These are phyloP conservation scores for Mesopsocus fuscifrons DNA, from an alignment of 2,888 invertebrate species.

Conservation along the genomic window DNA sequence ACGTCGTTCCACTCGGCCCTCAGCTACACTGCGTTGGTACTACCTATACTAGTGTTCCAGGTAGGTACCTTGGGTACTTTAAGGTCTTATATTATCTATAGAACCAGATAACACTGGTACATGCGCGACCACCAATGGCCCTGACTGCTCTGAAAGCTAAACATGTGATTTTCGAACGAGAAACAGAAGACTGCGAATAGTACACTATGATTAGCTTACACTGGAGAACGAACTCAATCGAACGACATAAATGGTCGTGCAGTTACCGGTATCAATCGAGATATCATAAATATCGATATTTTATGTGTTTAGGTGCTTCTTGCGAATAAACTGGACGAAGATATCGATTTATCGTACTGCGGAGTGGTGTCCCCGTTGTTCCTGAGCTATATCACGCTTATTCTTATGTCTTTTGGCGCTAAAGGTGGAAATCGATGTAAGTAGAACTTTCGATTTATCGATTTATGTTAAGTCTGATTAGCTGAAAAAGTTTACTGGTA, in stretches of 20 bases:
- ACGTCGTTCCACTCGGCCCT: constrained; percentile 87
- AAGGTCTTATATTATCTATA: constrained; percentile 12
- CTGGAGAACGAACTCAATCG: no score
- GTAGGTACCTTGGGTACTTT: constrained; percentile 32
- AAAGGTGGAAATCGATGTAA: constrained; percentile 92
- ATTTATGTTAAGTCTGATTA: neutral
- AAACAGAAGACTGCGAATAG: no score
- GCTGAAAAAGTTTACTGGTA: no score
- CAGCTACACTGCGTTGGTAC: constrained; percentile 85
- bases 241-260: no score
- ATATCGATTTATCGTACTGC: constrained; percentile 56
- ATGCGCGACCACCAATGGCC: no score
- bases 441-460: constrained; percentile 22
- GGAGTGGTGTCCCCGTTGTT: constrained; percentile 77
- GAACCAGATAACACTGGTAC: no score
- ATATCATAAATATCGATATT: no score
- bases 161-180: no score
- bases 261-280: no score
- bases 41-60: constrained; percentile 91
- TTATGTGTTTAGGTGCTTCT: constrained; percentile 70
- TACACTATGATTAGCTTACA: no score
- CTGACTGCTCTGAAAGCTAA: neutral
- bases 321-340: constrained; percentile 85
- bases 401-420: constrained; percentile 87
- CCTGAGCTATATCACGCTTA: constrained; percentile 74